Base-by-base conservation (phyloP, 2,113 vertebrate species). In the human (Homo sapiens) region DNA sequence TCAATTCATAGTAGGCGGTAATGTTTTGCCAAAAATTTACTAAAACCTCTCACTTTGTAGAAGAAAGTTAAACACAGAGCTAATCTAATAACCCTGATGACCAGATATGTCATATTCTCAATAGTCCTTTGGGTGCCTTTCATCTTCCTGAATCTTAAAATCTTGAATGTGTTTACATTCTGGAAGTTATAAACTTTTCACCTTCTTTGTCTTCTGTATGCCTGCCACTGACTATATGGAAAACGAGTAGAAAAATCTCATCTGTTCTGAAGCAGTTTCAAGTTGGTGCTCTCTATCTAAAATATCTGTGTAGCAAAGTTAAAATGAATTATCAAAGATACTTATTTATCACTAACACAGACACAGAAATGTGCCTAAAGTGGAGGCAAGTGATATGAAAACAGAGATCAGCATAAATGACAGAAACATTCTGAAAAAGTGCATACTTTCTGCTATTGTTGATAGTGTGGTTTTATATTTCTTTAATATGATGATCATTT, bases 281-380 rank as follows among this genome's bases (percentile, higher is more conserved):
- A 66, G 20, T 57, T 25, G 40, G 5, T 57, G 38, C 2, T 5
- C 0, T 84, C 2, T 66, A 72, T 66, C 6, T 70, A 76, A 50
- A 80, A 50, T 35, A 76, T n/a, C 23, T 64, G 3, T 64, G 25
- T 52, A 92, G 25, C 43, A 92, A 93, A 92, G 32, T 20, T 45
- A 8, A 93, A 88, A 50, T 81, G 38, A 83, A 90, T 89, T 93
- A 57, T 72, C 22, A 72, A 96, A 83, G 7, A 82, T 18, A 95
- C 14, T 78, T 94, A 50, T 0, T 30, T 92, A 82, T 40, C 25
- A 73, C 18, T 81, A 73, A 40, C 7, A 85, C 4, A 55, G 66
- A 66, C 12, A n/a, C 17, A 84, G 40, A 64, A 88, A 83, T 45
- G 4, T 80, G 75, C 12, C 68, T 82, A 59, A 14, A 50, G 8